A percentile compares a stretch with the other conserved stretches of the same genome.
Evolutionary conservation across 2,113 vertebrate genomes (phyloP).

Genomic region (Ornithorhynchus anatinus): DNA sequence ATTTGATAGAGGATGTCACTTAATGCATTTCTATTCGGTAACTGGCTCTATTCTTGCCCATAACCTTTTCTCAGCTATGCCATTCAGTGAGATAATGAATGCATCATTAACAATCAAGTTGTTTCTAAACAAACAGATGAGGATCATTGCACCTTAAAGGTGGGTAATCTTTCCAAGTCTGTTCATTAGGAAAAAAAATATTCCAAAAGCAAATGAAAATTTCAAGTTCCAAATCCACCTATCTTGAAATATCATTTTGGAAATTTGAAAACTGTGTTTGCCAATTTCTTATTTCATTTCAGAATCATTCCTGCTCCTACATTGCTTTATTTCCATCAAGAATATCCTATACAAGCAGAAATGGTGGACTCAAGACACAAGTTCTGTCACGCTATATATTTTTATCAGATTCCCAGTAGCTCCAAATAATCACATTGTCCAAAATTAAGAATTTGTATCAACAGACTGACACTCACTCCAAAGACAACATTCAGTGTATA

Average conservation of each 20-base stretch:
- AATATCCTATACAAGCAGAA: neutral
- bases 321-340: neutral
- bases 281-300: neutral
- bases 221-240: neutral
- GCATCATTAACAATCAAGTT: neutral
- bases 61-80: neutral
- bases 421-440: too few relatives aligned
- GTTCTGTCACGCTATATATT: too few relatives aligned
- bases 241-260: neutral
- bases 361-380: neutral
- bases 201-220: neutral
- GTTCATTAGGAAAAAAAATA: neutral
- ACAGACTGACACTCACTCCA: too few relatives aligned
- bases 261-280: neutral
- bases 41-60: neutral
- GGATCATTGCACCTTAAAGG: neutral
- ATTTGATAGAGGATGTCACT: neutral
- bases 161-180: neutral
- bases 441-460: too few relatives aligned
- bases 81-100: neutral
- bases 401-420: too few relatives aligned
- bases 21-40: neutral
- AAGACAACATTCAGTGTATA: too few relatives aligned
- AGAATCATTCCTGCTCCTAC: neutral
- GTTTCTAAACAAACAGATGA: conserved; percentile 2